A percentile compares a stretch with the other conserved stretches of the same genome.
These are phyloP conservation scores for Dendrolimus kikuchii DNA, from an alignment of 1,140 invertebrate species.

Conservation along the genomic window DNA sequence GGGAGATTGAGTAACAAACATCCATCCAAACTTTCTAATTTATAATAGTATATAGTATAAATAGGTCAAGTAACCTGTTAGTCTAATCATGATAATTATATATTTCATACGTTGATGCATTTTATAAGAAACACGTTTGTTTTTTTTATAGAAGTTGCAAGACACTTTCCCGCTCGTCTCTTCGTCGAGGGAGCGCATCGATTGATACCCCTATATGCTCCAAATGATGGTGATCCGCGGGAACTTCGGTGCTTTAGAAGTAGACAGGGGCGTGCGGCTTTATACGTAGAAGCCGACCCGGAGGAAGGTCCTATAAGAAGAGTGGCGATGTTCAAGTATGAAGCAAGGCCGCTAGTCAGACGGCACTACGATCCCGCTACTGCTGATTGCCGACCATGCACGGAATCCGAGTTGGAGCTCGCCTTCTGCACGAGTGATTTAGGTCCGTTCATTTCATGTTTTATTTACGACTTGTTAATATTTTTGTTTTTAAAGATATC, in stretches of 20 bases:
- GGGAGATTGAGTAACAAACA: too few relatives aligned
- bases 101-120: too few relatives aligned
- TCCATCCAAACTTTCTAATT: too few relatives aligned
- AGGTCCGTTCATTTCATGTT: constrained; percentile 70
- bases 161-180: constrained; percentile 75
- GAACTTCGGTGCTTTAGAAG: constrained; percentile 79
- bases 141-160: constrained; percentile 34
- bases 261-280: constrained; percentile 77
- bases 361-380: constrained; percentile 73
- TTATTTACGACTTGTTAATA: neutral
- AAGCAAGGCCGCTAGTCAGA: constrained; percentile 74
- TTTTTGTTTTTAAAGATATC: too few relatives aligned
- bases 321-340: constrained; percentile 78
- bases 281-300: constrained; percentile 79
- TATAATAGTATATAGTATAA: too few relatives aligned
- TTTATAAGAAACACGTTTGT: too few relatives aligned
- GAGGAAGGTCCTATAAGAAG: constrained; percentile 64
- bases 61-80: too few relatives aligned
- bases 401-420: constrained; percentile 80
- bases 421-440: constrained; percentile 87
- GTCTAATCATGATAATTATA: too few relatives aligned
- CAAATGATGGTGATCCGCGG: constrained; percentile 74
- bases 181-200: constrained; percentile 80
- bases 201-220: constrained; percentile 76
- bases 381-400: constrained; percentile 85